Evolutionary conservation across 2,113 vertebrate genomes (phyloP).

Genomic region (Danio rerio): DNA sequence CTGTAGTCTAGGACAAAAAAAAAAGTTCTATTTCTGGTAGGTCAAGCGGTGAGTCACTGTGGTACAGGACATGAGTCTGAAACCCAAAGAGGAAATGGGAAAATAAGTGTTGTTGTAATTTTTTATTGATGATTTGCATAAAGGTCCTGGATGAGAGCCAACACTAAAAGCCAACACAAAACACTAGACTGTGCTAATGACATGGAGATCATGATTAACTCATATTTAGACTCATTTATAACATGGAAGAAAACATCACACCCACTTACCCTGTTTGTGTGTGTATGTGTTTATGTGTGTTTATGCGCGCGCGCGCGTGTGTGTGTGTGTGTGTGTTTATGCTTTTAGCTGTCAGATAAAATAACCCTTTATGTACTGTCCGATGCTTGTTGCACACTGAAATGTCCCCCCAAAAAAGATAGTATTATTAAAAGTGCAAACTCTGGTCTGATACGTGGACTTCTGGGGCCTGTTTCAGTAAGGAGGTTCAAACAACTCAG

Average conservation of each 20-base stretch:
- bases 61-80: background rate
- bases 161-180: background rate
- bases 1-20: background rate
- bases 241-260: background rate
- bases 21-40: slow-evolving; percentile 3
- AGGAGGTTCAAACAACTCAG: too few relatives aligned
- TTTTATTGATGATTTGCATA: background rate
- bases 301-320: too few relatives aligned
- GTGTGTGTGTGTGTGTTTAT: too few relatives aligned
- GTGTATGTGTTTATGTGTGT: too few relatives aligned
- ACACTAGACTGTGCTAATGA: background rate
- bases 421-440: too few relatives aligned
- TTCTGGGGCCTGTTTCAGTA: too few relatives aligned
- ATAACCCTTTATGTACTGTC: background rate
- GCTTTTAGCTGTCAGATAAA: background rate
- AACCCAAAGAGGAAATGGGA: background rate
- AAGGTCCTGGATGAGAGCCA: background rate
- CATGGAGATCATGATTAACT: background rate
- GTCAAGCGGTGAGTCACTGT: background rate
- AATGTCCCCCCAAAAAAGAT: background rate
- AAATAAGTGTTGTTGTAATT: background rate
- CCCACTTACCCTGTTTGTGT: background rate
- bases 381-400: background rate
- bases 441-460: background rate
- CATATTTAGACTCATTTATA: background rate